Base-by-base conservation (phyloP, 2,888 invertebrate species). In the Noctua fimbriata region DNA sequence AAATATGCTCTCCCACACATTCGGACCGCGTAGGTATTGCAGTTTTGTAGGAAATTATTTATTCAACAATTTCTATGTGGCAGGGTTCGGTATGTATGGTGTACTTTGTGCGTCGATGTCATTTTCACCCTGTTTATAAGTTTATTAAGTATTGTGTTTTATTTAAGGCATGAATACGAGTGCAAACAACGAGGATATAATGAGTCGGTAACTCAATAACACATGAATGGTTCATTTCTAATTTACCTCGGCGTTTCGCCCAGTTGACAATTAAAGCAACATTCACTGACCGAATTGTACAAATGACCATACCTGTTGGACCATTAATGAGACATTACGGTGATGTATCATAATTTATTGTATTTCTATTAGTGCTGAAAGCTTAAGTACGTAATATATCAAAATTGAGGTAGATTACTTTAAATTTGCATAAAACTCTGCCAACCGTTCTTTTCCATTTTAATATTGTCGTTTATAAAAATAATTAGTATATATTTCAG, bases 161-260 rank as follows among this genome's bases (percentile, higher is more conserved):
- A 77, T 76, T 70, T n/a, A 18, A 24, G 44, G 52, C 6, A 44
- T 83, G 18, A 69, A 52, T 52, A 10, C 36, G 24, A 66, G 12
- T 69, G 12, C 52, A 74, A 76, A 74, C 79, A 88, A 86, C 74
- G 41, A 71, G 49, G 69, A 66, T 47, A 75, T 79, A 86, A 78
- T 81, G 73, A 73, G 41, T 79, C 58, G 78, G 72, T 73, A 87
- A 82, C 78, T 32, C 79, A 81, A 84, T 88, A 78, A 79, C 82
- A 49, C 76, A 77, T 89, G 88, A 90, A 90, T 89, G 75, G 73
- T 82, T 87, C 83, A 82, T 85, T 90, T 85, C 85, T 86, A 89
- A 87, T 90, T 90, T 85, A 77, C 76, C 65, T 58, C 75, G 79
- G 78, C 65, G 79, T 83, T 85, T 85, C 74, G 66, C 14, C n/a